Evolutionary conservation across 2,797 vertebrate species (phyloP), one percentile per base, ranked within the genome.

Genomic region (Spondyliosoma cantharus): DNA sequence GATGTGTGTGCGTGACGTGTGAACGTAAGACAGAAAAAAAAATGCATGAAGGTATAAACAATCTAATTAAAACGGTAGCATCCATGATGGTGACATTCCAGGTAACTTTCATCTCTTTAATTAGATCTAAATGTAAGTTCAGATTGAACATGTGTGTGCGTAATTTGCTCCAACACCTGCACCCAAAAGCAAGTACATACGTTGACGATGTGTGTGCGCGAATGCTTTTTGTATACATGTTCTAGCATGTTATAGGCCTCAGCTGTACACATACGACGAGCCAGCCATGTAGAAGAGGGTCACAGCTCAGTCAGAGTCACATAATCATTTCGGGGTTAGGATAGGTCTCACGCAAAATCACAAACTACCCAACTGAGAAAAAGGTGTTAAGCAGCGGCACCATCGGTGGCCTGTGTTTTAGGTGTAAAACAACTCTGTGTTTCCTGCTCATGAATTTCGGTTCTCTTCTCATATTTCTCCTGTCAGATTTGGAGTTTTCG

Each of bases 221-320:
- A 42, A 49, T 71, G 45, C 46, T 9, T 72, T 37, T 70, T 73
- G 27, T 77, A 64, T 61, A 54, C 52, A 71, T 72, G 62, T 43
- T 72, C 24, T 5, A 17, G 13, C 58, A 50, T 61, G 50, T 58
- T 81, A 46, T 14, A 29, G 82, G 82, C 59, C 85, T 84, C 92
- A 91, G 89, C 83, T 91, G 87, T 63, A 74, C 37, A 67, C 46
- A 19, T 32, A 61, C 29, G 50, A 56, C 69, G 57, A 81, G 50
- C 25, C 80, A 82, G 59, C 64, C 82, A 80, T 80, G 82, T 82
- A 82, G 76, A 86, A 86, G 25, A 53, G 49, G 62, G 70, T 85
- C 82, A 58, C 49, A 24, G 71, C 43, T 61, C 76, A 72, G 76
- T 80, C 82, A 85, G 61, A 50, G 43, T 69, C 73, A 71, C 63